A percentile compares a stretch with the other conserved stretches of the same genome.
phyloP scores from a whole-genome alignment of 2,888 invertebrate genomes.

The Meganola albula region DNA sequence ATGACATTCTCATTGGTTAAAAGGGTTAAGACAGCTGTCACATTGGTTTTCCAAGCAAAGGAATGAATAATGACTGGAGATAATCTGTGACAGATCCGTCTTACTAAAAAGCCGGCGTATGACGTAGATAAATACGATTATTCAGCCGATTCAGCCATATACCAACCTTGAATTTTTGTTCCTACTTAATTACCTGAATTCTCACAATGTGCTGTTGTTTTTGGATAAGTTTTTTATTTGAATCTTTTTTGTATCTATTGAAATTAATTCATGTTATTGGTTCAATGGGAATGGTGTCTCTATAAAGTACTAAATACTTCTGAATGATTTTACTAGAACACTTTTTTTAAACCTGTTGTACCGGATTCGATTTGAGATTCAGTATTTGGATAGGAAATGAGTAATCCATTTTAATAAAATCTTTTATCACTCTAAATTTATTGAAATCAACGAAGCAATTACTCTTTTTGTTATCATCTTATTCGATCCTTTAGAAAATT shows the following conservation, averaged over 20 bases:
- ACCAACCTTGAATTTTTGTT: slow-evolving; percentile 57
- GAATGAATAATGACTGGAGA: slow-evolving; percentile 68
- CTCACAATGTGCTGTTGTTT: slow-evolving; percentile 64
- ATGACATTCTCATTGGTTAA: slow-evolving; percentile 74
- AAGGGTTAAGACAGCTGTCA: slow-evolving; percentile 77
- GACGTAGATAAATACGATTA: slow-evolving; percentile 74
- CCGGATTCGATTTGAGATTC: too few relatives aligned
- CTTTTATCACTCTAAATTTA: too few relatives aligned
- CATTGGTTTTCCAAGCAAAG: slow-evolving; percentile 64
- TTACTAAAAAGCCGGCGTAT: slow-evolving; percentile 72
- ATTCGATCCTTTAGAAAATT: too few relatives aligned
- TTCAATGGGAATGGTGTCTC: too few relatives aligned
- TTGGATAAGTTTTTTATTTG: slow-evolving; percentile 25
- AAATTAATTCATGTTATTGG: too few relatives aligned
- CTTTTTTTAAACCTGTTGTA: too few relatives aligned
- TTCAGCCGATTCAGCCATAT: slow-evolving; percentile 65
- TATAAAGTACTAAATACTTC: too few relatives aligned
- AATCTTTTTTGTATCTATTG: background rate
- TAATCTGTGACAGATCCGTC: slow-evolving; percentile 76
- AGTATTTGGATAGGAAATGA: too few relatives aligned
- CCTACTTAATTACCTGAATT: slow-evolving; percentile 72
- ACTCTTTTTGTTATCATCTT: too few relatives aligned
- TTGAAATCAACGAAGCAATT: too few relatives aligned
- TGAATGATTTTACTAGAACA: too few relatives aligned
- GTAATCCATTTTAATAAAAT: too few relatives aligned